Evolutionary conservation across 2,888 invertebrate species (phyloP).

Genomic region (Dioctria linearis): DNA sequence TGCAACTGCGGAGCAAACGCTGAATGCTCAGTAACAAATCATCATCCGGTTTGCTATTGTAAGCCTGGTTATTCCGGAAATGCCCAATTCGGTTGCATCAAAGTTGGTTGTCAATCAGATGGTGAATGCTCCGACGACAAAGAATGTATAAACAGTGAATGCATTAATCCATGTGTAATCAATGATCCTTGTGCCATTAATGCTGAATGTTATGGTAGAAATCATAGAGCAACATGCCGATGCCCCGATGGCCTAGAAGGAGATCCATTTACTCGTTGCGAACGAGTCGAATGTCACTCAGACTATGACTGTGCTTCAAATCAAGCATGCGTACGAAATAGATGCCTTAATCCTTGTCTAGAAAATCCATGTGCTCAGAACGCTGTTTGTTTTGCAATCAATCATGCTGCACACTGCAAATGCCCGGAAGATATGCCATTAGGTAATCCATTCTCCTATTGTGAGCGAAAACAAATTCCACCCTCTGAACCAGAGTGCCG

Average conservation of each 20-base stretch:
- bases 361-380: slow-evolving; percentile 85
- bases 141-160: slow-evolving; percentile 87
- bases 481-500: slow-evolving; percentile 79
- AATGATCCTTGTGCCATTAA: slow-evolving; percentile 87
- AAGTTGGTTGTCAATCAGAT: slow-evolving; percentile 87
- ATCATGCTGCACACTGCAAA: slow-evolving; percentile 85
- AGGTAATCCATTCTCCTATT: slow-evolving; percentile 86
- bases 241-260: slow-evolving; percentile 85
- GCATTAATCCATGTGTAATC: slow-evolving; percentile 85
- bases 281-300: slow-evolving; percentile 83
- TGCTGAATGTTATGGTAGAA: slow-evolving; percentile 86
- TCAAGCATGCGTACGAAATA: slow-evolving; percentile 80
- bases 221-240: slow-evolving; percentile 85
- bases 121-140: slow-evolving; percentile 85
- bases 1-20: slow-evolving; percentile 89
- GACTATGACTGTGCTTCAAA: slow-evolving; percentile 85
- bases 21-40: slow-evolving; percentile 85
- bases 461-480: slow-evolving; percentile 73
- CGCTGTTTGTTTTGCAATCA: slow-evolving; percentile 84
- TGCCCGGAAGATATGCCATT: slow-evolving; percentile 85
- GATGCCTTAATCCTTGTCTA: slow-evolving; percentile 86
- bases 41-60: slow-evolving; percentile 90
- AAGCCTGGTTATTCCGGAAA: slow-evolving; percentile 88
- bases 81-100: slow-evolving; percentile 85
- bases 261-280: slow-evolving; percentile 85